Base-by-base conservation (phyloP, 1,140 invertebrate genomes). In the Pseudachorutes palmiensis region DNA sequence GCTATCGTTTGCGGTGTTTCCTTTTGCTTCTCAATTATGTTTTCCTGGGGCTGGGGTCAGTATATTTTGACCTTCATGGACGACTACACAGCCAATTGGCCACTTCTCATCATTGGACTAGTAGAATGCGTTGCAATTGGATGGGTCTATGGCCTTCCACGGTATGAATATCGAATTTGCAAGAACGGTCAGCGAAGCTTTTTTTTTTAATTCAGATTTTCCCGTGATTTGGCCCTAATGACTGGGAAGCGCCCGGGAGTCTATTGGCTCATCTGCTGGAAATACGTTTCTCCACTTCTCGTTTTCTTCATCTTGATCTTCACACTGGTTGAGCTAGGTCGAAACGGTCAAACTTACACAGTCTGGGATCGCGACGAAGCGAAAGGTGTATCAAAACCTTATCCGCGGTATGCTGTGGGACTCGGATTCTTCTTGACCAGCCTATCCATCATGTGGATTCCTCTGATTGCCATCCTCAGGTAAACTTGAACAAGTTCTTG, bases 251-350 rank as follows among this genome's bases (percentile, higher is more conserved):
- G 90, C 28, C 92, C 92, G 1, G 87, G 86, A 1, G 80, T 90
- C 2, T 95, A 92, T 76, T 94, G 91, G 91, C 79, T 92, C 66
- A 86, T 94, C 70, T 96, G 92, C 77, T 96, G 92, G 92, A 92
- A 93, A 76, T 97, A 93, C 74, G 77, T 95, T 16, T 92, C 91
- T 26, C 93, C 93, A 0, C 75, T 88, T 64, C 90, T 92, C 0
- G 96, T 97, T 92, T 77, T 93, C n/a, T 86, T 90, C 90, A 0
- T 90, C 88, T 26, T 86, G 24, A 30, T 30, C 9, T 14, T 14
- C 29, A 30, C 29, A 26, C 30, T 61, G 30, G 19, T 32, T 36
- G 29, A 61, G 59, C 9, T 19, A n/a, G n/a, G n/a, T 9, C 5
- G 3, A 26, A 26, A 61, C 24, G 59, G 32, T 2, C 12, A 30